A percentile compares a stretch with the other conserved stretches of the same genome.
These are phyloP conservation scores for Hemiscyllium ocellatum DNA, from an alignment of 2,113 vertebrate genomes.

Conservation along the genomic window DNA sequence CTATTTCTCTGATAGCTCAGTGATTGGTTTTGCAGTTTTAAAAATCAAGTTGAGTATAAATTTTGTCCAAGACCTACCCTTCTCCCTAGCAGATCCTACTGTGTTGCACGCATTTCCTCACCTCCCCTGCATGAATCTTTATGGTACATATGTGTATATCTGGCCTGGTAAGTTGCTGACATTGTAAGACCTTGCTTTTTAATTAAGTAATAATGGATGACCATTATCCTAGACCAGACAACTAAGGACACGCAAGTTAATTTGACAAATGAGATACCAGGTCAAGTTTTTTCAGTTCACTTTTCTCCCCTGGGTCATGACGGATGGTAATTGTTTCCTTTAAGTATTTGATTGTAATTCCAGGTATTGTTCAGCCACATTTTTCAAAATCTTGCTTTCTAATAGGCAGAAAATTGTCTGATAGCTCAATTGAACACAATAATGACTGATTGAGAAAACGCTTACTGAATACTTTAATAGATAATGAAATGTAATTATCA, in stretches of 20 bases:
- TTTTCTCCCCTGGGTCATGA: not conserved
- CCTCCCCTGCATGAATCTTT: not conserved
- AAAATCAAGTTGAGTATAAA: too few relatives aligned
- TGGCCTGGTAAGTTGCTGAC: not conserved
- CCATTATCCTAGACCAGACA: not conserved
- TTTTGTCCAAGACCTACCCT: not conserved
- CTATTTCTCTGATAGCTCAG: not conserved
- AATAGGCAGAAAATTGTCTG: not conserved
- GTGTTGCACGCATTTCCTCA: too few relatives aligned
- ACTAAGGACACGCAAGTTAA: not conserved
- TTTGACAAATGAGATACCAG: not conserved
- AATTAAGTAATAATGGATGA: conserved; percentile 8
- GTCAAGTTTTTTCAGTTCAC: not conserved
- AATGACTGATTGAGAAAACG: not conserved
- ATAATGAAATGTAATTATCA: not conserved
- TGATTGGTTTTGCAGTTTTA: not conserved
- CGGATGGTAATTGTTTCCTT: not conserved
- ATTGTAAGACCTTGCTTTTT: conserved; percentile 10
- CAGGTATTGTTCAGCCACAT: not conserved
- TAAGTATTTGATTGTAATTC: not conserved
- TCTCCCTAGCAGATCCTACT: not conserved
- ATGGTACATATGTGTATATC: not conserved
- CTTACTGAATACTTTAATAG: not conserved
- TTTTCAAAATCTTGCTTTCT: conserved; percentile 8
- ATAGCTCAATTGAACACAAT: not conserved